Percentiles rank a stretch among this genome's conserved stretches.
phyloP scores from a whole-genome alignment of 2,888 invertebrate genomes.

The Falcaria lacertinaria region DNA sequence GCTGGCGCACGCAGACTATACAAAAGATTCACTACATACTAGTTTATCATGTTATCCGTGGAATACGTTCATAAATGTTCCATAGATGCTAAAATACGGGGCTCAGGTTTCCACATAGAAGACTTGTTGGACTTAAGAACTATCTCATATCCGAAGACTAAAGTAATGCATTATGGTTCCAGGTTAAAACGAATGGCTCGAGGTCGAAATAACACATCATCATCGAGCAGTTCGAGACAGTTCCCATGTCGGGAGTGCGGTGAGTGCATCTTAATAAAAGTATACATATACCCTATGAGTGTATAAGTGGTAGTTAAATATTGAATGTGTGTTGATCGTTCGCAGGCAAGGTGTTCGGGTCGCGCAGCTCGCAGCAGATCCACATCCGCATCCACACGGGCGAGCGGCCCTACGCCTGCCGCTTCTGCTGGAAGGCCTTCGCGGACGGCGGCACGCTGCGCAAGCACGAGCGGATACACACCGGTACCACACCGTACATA shows the following conservation, averaged over 20 bases:
- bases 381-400: slow-evolving; percentile 92
- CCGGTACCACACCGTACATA: no score
- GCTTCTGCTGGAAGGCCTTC: slow-evolving; percentile 93
- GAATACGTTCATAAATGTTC: no score
- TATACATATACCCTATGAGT: not conserved
- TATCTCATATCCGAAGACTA: no score
- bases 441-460: slow-evolving; percentile 92
- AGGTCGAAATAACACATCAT: slow-evolving; percentile 49
- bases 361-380: slow-evolving; percentile 91
- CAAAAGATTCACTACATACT: no score
- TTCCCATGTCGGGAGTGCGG: slow-evolving; percentile 92
- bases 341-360: slow-evolving; percentile 87
- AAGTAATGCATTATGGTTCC: slow-evolving; percentile 25
- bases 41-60: no score
- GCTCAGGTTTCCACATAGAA: no score
- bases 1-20: slow-evolving; percentile 89
- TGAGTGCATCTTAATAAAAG: slow-evolving; percentile 20
- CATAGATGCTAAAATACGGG: no score
- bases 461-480: slow-evolving; percentile 92
- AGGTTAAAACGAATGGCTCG: slow-evolving; percentile 57
- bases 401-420: slow-evolving; percentile 90
- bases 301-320: no score
- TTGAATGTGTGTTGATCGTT: not conserved
- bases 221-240: slow-evolving; percentile 67
- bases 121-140: no score